Evolutionary conservation across 2,797 vertebrate genomes (phyloP), one percentile per base, ranked within the genome.

Genomic region (Hippoglossus hippoglossus): DNA sequence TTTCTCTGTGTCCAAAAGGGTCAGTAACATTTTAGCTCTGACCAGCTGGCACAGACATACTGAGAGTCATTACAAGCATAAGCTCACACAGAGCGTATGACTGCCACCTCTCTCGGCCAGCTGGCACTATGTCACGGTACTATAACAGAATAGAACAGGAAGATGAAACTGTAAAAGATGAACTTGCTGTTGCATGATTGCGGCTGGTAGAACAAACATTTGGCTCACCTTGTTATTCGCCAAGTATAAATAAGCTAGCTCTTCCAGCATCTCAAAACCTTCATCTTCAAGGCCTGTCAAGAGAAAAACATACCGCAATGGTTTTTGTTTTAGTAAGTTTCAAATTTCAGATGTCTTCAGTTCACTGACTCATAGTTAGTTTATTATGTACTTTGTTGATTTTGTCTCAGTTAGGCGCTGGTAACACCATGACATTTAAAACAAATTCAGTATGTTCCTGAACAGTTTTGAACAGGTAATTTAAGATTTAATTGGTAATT

Each of bases 161-260:
- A 66, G 16, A 58, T 63, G 16, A 28, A 77, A 11, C 54, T 3
- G 41, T 41, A 67, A 15, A 31, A 53, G 25, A 67, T 63, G 2
- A 55, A 13, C 7, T n/a, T 28, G 46, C 13, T 6, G 5, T 63
- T 25, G 39, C 13, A 59, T 24, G 2, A 8, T 64, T 19, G 21
- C 16, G 67, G 21, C 21, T 26, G 15, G 44, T 26, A 19, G 18
- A 46, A 8, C 16, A 46, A 19, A 46, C 44, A 19, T 16, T 46
- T 81, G 73, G 87, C 92, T 94, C 88, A 99, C 98, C 95, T 97
- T 96, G 86, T 99, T 99, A 85, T 99, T 99, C 82, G 97, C 97
- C 94, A 99, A 89, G 84, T 99, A 99, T 81, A 99, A 93, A 91
- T 98, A 99, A 78, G 95, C 95, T 91, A 99, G 94, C 68, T 95